Conservation (phyloP, 2,113 vertebrate genomes). For the Strigops habroptila region DNA sequence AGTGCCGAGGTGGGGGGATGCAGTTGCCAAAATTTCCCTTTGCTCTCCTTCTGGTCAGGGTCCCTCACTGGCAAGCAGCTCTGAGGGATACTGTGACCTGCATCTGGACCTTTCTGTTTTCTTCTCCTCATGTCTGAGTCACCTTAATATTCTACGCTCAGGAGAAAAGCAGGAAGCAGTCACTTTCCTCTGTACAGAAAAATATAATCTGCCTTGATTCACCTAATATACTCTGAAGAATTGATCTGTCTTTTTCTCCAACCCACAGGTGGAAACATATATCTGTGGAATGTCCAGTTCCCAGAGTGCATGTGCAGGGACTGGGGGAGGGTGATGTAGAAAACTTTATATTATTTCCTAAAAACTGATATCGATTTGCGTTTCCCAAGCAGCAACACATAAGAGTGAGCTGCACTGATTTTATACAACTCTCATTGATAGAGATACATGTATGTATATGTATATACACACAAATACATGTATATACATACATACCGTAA, state of each 20-base stretch:
- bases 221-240: background rate
- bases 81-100: background rate
- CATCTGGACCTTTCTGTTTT: background rate
- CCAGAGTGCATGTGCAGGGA: slow-evolving; percentile 8
- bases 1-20: background rate
- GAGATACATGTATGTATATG: background rate
- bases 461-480: background rate
- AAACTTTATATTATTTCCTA: background rate
- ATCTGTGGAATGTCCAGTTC: background rate
- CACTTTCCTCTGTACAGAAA: background rate
- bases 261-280: background rate
- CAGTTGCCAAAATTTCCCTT: background rate
- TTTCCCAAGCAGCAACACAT: background rate
- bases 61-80: background rate
- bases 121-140: background rate
- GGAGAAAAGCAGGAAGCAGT: background rate
- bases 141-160: background rate
- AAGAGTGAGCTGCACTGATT: background rate
- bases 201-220: background rate
- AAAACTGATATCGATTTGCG: background rate
- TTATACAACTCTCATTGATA: background rate
- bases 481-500: background rate
- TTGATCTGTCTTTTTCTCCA: slow-evolving; percentile 11
- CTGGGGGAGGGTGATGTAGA: background rate
- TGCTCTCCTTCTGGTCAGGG: background rate